phyloP scores from a whole-genome alignment of 2,113 vertebrate species.

The Cyrtonyx montezumae region DNA sequence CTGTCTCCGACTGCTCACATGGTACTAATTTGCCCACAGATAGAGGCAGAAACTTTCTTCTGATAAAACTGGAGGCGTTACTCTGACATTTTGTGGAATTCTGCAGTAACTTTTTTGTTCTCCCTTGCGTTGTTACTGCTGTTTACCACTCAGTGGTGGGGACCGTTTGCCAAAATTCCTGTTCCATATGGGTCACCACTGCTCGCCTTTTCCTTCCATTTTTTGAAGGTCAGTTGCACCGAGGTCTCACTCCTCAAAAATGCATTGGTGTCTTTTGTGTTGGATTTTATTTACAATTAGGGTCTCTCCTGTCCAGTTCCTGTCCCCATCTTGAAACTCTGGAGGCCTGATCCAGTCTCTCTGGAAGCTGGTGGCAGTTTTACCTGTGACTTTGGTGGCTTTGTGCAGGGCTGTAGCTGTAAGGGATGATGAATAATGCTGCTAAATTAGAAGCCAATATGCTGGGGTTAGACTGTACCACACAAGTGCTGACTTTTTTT shows the following conservation, averaged over 20 bases:
- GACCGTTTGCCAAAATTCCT: not conserved
- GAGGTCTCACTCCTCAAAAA: not conserved
- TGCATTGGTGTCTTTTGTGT: not conserved
- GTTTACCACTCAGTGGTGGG: not conserved
- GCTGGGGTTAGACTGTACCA: not conserved
- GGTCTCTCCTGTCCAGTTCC: not conserved
- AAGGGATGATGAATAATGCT: slow-evolving; percentile 3
- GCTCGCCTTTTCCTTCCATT: not conserved
- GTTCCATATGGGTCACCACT: not conserved
- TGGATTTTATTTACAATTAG: not conserved
- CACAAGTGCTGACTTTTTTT: slow-evolving; percentile 11
- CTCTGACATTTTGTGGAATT: not conserved
- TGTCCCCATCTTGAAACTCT: not conserved
- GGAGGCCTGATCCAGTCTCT: not conserved
- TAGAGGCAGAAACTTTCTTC: slow-evolving; percentile 17
- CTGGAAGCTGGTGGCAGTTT: not conserved
- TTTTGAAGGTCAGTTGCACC: slow-evolving; percentile 34
- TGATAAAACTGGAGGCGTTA: not conserved
- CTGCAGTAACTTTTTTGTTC: not conserved
- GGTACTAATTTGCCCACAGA: slow-evolving; percentile 52
- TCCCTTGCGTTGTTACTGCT: not conserved
- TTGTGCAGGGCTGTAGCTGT: not conserved
- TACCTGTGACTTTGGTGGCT: not conserved
- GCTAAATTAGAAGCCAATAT: not conserved
- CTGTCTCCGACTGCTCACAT: not conserved